Percentiles rank a stretch among this genome's conserved stretches.
Evolutionary conservation across 2,113 vertebrate genomes (phyloP).

Genomic region (Rhombomys opimus): DNA sequence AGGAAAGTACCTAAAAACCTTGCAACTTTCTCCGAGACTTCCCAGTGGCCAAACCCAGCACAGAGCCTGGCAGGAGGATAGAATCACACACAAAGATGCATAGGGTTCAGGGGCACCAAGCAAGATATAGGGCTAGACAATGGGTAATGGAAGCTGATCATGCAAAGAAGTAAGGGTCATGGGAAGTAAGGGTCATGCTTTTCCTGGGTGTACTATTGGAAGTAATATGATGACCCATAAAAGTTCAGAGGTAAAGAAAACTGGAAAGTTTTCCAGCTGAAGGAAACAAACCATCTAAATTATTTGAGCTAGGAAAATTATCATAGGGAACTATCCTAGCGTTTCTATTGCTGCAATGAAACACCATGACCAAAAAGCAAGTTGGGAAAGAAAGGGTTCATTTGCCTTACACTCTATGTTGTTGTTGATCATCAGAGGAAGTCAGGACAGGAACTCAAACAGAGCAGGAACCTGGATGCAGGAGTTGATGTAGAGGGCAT

Average conservation of each 20-base stretch:
- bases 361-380: not conserved
- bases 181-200: not conserved
- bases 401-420: not conserved
- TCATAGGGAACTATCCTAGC: not conserved
- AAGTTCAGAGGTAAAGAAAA: not conserved
- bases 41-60: not conserved
- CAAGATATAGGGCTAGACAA: not conserved
- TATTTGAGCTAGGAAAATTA: not conserved
- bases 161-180: conserved; percentile 8
- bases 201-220: not conserved
- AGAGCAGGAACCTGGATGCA: not conserved
- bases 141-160: not conserved
- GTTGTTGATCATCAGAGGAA: not conserved
- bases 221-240: not conserved
- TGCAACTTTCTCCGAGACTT: not conserved
- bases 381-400: not conserved
- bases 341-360: not conserved
- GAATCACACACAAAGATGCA: not conserved
- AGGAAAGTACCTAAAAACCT: not conserved
- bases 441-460: not conserved
- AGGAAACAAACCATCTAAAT: not conserved
- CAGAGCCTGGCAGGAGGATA: not conserved
- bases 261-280: not conserved
- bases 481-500: not conserved
- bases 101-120: not conserved